Base-by-base conservation (phyloP, 2,888 invertebrate genomes). In the Lithophane socia region DNA sequence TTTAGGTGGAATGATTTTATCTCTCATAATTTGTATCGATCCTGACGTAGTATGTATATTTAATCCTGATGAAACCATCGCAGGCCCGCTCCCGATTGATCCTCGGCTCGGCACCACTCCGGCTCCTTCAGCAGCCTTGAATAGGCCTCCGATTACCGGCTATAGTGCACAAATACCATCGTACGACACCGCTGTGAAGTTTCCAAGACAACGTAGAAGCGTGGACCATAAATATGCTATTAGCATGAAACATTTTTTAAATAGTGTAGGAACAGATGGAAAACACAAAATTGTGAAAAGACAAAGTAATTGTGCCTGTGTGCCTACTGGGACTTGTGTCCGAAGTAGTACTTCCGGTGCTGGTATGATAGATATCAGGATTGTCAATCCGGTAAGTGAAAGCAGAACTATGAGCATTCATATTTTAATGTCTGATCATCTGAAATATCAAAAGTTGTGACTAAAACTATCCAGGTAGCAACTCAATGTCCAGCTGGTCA, bases 301-400 rank as follows among this genome's bases (percentile, higher is more conserved):
- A 82, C 96, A 96, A 89, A 94, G 93, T 79, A 80, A 66, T 82
- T 96, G 96, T 85, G 90, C 89, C 58, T 97, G 97, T 89, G 95
- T 96, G 3, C 81, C 94, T 2, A 82, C 93, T 52, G 94, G 96
- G 29, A 94, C 94, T 10, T 97, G 97, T 87, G 88, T 91, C 58
- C 89, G 87, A 21, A 87, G 90, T 9, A 94, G 94, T 68, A 73
- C 65, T 47, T 77, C 95, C 86, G 97, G 97, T 44, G 96, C 96
- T 77, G 97, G 97, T 29, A 92, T 97, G 91, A 97, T 97, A 68
- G 97, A 97, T 87, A 94, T 97, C 84, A 96, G 97, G 82, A 97
- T 97, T 69, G 97, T 97, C 0, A 97, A 96, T 77, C 97, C 95
- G 84, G 97, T 97, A 94, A 96, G 96, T 84, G 12, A 42, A 61